Percentiles rank a stretch among this genome's conserved stretches.
Conservation (phyloP, 2,888 invertebrate genomes). For the Cephus pygmeus region DNA sequence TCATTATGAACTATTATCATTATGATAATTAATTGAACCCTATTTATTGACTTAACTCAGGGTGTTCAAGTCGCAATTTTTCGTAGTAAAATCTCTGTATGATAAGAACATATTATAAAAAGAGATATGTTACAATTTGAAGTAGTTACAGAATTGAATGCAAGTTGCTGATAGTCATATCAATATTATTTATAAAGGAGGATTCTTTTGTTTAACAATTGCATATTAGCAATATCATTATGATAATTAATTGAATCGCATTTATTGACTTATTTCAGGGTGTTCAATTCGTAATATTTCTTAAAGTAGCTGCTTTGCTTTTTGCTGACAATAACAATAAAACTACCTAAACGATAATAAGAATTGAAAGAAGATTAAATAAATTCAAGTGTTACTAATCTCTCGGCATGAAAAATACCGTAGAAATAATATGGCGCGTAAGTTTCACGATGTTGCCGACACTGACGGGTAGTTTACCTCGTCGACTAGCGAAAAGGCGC, state of each 20-base stretch:
- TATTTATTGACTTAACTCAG: neutral
- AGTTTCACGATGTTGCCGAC: neutral
- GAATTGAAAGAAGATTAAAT: neutral
- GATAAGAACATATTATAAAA: neutral
- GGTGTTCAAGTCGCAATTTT: neutral
- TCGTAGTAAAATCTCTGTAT: neutral
- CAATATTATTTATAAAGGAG: neutral
- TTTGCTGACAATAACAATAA: neutral
- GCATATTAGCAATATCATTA: neutral
- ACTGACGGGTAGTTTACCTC: neutral
- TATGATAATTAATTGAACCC: neutral
- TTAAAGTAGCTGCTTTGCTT: neutral
- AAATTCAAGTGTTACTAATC: neutral
- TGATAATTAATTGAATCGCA: neutral
- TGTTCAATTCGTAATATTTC: neutral
- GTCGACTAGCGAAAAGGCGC: slow-evolving; percentile 28
- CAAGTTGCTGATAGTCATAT: neutral
- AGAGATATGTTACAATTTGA: neutral
- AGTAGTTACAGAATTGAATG: neutral
- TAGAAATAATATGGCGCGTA: neutral
- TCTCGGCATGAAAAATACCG: neutral
- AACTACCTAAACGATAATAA: neutral
- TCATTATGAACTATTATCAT: neutral
- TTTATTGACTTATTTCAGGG: neutral
- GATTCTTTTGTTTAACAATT: neutral